phyloP scores from a whole-genome alignment of 2,888 invertebrate genomes.

The Cryptops parisi region DNA sequence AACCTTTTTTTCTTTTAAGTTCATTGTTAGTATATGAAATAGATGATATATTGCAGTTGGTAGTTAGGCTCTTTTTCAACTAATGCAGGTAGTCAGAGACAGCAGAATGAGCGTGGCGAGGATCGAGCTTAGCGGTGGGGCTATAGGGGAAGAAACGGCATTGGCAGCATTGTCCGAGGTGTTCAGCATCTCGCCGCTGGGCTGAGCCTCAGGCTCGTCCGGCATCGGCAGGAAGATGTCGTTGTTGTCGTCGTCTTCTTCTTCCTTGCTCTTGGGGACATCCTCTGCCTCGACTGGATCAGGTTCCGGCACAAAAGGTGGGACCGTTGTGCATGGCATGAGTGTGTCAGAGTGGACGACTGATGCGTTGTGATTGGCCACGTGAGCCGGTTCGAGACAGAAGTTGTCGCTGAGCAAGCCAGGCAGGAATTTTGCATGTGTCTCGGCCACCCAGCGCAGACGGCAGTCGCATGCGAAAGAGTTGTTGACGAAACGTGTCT shows the following conservation, averaged over 20 bases:
- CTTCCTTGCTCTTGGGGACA: background rate
- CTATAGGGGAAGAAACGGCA: too few species aligned
- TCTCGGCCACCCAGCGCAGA: conserved; percentile 56
- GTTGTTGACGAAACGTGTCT: conserved; percentile 56
- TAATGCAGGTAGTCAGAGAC: too few species aligned
- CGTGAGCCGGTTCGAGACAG: conserved; percentile 71
- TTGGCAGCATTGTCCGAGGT: background rate
- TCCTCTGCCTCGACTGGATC: background rate
- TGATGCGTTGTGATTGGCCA: conserved; percentile 60
- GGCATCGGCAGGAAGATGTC: background rate
- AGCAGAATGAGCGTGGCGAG: too few species aligned
- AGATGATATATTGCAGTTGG: too few species aligned
- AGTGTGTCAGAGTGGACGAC: conserved; percentile 49
- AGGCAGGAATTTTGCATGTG: conserved; percentile 45
- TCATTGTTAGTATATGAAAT: too few species aligned
- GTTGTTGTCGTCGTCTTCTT: background rate
- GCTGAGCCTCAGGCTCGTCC: background rate
- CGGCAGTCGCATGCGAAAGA: conserved; percentile 81
- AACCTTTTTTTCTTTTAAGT: too few species aligned
- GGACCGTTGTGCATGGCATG: conserved; percentile 43
- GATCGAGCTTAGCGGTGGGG: too few species aligned
- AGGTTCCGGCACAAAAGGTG: background rate
- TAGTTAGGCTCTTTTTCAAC: too few species aligned
- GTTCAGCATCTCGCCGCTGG: background rate
- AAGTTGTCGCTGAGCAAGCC: conserved; percentile 60